Evolutionary conservation across 2,113 vertebrate species (phyloP).

Genomic region (Polyodon spathula): DNA sequence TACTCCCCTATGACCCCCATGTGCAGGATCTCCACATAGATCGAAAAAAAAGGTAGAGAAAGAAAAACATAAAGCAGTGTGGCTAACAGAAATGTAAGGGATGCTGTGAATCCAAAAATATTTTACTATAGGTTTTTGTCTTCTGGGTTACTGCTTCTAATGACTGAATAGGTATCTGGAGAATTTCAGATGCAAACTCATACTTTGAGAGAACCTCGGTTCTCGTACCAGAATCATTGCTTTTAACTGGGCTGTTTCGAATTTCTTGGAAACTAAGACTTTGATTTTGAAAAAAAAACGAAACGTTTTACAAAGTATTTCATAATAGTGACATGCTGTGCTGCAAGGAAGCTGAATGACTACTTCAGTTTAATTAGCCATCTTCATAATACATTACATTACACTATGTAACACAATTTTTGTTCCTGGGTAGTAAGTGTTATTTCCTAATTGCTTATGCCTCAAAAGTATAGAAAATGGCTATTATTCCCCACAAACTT

Average conservation of each 20-base stretch:
- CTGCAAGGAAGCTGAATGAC: not conserved
- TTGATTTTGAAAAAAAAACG: conserved; percentile 36
- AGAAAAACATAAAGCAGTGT: not conserved
- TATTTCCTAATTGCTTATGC: too few species aligned
- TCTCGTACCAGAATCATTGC: conserved; percentile 30
- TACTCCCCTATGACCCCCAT: conserved; percentile 28
- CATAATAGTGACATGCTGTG: not conserved
- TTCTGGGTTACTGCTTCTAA: conserved; percentile 32
- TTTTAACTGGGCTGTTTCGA: conserved; percentile 18
- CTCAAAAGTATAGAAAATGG: too few species aligned
- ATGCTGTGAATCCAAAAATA: not conserved
- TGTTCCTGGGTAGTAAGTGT: too few species aligned
- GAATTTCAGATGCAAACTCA: conserved; percentile 39
- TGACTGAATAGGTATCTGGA: conserved; percentile 40
- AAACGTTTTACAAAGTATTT: not conserved
- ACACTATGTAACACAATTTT: too few species aligned
- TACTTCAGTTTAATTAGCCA: not conserved
- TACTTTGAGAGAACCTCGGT: conserved; percentile 37
- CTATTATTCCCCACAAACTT: too few species aligned
- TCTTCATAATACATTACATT: conserved; percentile 23
- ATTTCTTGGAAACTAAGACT: conserved; percentile 33
- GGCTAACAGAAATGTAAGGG: not conserved
- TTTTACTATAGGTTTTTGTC: conserved; percentile 30
- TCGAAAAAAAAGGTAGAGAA: conserved; percentile 13
- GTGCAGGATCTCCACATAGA: conserved; percentile 32